Evolutionary conservation across 2,113 vertebrate genomes (phyloP).

Genomic region (Oostethus manadensis): DNA sequence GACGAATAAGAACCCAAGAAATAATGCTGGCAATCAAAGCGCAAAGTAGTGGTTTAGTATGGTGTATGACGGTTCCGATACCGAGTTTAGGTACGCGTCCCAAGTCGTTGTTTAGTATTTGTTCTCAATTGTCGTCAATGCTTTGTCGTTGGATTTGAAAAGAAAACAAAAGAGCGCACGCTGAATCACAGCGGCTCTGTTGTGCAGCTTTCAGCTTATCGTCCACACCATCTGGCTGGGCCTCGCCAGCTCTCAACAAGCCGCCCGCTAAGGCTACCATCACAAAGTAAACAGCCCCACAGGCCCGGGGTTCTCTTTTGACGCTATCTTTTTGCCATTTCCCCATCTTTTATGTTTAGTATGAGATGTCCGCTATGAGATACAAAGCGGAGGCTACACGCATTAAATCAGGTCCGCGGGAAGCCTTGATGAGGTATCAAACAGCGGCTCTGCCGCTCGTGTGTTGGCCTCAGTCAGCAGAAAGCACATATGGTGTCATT

Average conservation of each 20-base stretch:
- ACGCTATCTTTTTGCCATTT: not conserved
- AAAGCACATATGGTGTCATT: conserved; percentile 61
- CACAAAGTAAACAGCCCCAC: too few relatives aligned
- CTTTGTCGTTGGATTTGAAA: conserved; percentile 5
- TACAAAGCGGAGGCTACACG: too few relatives aligned
- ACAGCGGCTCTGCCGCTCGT: conserved; percentile 22
- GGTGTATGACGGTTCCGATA: too few relatives aligned
- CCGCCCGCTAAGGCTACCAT: not conserved
- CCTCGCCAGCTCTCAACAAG: conserved; percentile 9
- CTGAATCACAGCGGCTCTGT: conserved; percentile 6
- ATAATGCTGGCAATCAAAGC: not conserved
- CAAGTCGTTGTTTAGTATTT: too few relatives aligned
- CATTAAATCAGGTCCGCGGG: conserved; percentile 20
- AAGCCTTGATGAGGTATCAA: conserved; percentile 48
- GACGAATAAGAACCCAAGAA: not conserved
- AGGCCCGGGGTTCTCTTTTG: not conserved
- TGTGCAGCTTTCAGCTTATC: conserved; percentile 15
- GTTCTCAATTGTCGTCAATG: not conserved
- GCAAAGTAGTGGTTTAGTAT: too few relatives aligned
- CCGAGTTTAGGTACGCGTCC: too few relatives aligned
- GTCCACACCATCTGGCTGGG: conserved; percentile 28
- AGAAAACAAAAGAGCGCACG: not conserved
- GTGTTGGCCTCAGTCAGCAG: conserved; percentile 48
- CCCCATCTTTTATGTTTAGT: not conserved
- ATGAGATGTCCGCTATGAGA: conserved; percentile 10